Conservation (phyloP, 2,797 vertebrate species). For the Momotus momota region DNA sequence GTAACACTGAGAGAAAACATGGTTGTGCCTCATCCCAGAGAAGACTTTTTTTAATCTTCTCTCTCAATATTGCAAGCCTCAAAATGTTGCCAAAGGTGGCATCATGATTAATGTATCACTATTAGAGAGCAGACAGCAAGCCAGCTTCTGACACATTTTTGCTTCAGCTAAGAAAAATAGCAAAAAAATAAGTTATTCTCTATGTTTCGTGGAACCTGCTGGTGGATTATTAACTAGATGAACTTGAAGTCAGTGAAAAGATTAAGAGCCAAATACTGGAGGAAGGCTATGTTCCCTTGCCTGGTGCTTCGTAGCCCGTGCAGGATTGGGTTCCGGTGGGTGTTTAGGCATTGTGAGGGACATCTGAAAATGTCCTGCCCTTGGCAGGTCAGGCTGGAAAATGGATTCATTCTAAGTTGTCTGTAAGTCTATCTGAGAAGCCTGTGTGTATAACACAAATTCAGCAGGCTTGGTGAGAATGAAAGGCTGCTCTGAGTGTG, state of each 20-base stretch:
- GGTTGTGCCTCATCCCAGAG: background rate
- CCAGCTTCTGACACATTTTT: slow-evolving; percentile 5
- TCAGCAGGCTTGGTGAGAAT: background rate
- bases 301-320: background rate
- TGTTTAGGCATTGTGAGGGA: background rate
- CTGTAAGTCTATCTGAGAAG: background rate
- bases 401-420: background rate
- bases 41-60: slow-evolving; percentile 37
- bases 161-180: slow-evolving; percentile 23
- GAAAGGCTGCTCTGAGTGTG: background rate
- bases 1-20: background rate
- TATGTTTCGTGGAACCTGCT: background rate
- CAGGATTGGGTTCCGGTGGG: background rate
- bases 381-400: background rate
- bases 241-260: background rate
- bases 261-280: background rate
- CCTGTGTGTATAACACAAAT: background rate
- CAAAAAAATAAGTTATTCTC: background rate
- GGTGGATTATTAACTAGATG: background rate
- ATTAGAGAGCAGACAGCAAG: slow-evolving; percentile 25
- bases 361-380: background rate
- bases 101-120: slow-evolving; percentile 48
- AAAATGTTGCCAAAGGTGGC: background rate
- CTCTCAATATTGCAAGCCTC: background rate
- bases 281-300: background rate